Evolutionary conservation across 2,888 invertebrate species (phyloP), one percentile per base, ranked within the genome.

Genomic region (Tholera decimalis): DNA sequence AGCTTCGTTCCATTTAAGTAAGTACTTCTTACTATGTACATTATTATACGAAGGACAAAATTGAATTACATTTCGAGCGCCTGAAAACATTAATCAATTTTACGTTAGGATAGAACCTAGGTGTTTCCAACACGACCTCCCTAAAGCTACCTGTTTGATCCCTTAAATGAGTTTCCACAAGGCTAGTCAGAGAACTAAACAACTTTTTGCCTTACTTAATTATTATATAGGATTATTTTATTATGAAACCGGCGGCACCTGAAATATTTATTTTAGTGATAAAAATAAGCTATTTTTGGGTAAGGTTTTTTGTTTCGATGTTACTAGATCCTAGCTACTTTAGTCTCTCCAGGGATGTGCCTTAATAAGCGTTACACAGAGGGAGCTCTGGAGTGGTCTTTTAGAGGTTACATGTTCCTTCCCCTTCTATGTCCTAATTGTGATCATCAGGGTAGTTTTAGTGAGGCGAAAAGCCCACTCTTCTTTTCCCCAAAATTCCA

Each of bases 81-180:
- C 54, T 22, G 15, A 70, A 44, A 56, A 49, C 58, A 76, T 73
- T 77, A 77, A 77, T 77, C 77, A 70, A 57, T 63, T 77, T 70
- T 63, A 68, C 51, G 73, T 64, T 57, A 47, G 44, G 43, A 39
- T 18, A 43, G 58, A 56, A 39, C 20, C 39, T 47, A 35, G 30
- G 43, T 49, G 61, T 41, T 67, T 60, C 63, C 41, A 66, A 41
- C 50, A 44, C 64, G 63, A 57, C 51, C 62, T 69, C 43, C 35
- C 49, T 44, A 13, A 59, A 73, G 56, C 72, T 64, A 60, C 66
- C 63, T 51, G 58, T 76, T 66, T 62, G 79, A 76, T 66, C 71
- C 64, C 53, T 20, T 69, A 73, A 67, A 79, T 79, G 66, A 76
- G 66, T 62, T 79, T 76, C 60, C 65, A 61, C 65, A 28, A 74